phyloP scores from a whole-genome alignment of 2,888 invertebrate genomes.

The Noctua janthe region DNA sequence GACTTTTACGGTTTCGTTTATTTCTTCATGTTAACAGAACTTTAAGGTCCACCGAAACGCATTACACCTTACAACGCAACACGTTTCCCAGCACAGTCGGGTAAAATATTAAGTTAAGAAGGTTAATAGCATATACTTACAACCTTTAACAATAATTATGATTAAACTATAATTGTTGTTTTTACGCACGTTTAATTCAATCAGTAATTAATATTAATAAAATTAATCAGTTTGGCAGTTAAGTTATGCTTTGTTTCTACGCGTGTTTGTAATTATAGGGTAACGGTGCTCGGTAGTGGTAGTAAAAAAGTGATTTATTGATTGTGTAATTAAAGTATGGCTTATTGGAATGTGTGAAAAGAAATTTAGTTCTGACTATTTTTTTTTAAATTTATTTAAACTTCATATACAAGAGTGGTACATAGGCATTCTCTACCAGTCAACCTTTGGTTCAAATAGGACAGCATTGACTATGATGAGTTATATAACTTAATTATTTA shows the following conservation, averaged over 20 bases:
- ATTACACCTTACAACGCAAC: constrained; percentile 7
- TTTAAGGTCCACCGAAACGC: constrained; percentile 26
- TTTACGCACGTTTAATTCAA: constrained; percentile 42
- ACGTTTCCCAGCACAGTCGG: constrained; percentile 10
- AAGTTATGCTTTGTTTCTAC: constrained; percentile 4
- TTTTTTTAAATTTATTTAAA: too few species aligned
- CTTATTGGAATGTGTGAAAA: constrained; percentile 37
- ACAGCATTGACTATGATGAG: neutral
- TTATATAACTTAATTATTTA: neutral
- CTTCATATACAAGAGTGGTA: too few species aligned
- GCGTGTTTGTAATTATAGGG: constrained; percentile 36
- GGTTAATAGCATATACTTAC: constrained; percentile 32
- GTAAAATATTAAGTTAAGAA: constrained; percentile 13
- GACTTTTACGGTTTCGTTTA: constrained; percentile 19
- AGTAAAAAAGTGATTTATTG: constrained; percentile 43
- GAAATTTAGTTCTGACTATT: neutral
- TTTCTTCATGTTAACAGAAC: constrained; percentile 36
- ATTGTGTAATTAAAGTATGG: neutral
- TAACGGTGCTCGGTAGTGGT: constrained; percentile 16
- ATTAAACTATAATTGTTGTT: constrained; percentile 23
- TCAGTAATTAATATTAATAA: constrained; percentile 37
- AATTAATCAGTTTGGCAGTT: constrained; percentile 12
- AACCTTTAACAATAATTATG: constrained; percentile 14
- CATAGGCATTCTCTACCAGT: too few species aligned
- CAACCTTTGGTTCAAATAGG: too few species aligned